Evolutionary conservation across 2,888 invertebrate species (phyloP), one percentile per base, ranked within the genome.

Genomic region (Pammene aurita): DNA sequence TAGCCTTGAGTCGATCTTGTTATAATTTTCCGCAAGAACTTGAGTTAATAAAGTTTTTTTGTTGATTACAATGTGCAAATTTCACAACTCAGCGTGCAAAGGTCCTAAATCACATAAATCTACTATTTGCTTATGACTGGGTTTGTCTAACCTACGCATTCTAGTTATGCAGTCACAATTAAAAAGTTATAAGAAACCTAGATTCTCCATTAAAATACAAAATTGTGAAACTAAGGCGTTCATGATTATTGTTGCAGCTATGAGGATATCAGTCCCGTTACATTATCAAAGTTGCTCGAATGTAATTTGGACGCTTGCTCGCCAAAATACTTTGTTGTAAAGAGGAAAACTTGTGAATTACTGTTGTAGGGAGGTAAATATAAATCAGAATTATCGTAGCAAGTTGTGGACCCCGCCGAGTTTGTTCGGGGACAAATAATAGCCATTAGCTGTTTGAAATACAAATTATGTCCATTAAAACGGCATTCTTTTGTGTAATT

Each of bases 321-420:
- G 46, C 55, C 6, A 16, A 68, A 34, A 56, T 50, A 56, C 52
- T 42, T 52, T 41, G 48, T 16, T 56, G 38, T n/a, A 63, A 57
- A 14, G 48, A 67, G 67, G 44, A 68, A 64, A 64, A 63, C 63
- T 62, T 62, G 26, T 46, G 57, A n/a, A 50, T 62, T 61, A 48
- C 34, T 38, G 57, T 38, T 55, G 26, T 7, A 1, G 35, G 10
- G 38, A 61, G 38, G 55, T 62, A 67, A 61, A 61, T 52, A 34
- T 64, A 68, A 68, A 68, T 64, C 38, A 14, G 13, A 44, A 55
- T 42, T 55, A 42, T 55, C 42, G 42, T 46, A 34, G 52, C 38
- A 60, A 38, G 42, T 62, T 54, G 16, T 18, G 34, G 50, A 16
- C 57, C 57, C 52, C 26, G 50, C 48, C 26, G 63, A 57, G 42